A percentile compares a stretch with the other conserved stretches of the same genome.
Conservation (phyloP, 2,113 vertebrate genomes). For the Halcyon malimbica region DNA sequence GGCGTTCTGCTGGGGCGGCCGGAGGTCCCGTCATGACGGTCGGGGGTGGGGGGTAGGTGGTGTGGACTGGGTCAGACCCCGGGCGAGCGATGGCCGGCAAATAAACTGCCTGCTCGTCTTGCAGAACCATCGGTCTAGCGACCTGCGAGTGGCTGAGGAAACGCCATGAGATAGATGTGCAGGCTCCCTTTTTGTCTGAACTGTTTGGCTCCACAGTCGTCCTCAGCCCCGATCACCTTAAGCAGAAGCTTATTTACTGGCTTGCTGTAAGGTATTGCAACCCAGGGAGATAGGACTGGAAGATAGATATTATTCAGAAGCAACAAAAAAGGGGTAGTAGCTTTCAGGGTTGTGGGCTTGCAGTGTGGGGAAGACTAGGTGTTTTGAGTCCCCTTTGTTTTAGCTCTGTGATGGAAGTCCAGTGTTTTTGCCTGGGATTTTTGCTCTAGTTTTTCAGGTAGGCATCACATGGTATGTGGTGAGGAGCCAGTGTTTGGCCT, state of each 20-base stretch:
- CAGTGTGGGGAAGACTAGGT: neutral
- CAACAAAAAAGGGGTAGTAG: neutral
- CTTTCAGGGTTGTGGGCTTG: neutral
- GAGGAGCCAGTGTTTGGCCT: neutral
- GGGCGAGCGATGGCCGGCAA: too few species aligned
- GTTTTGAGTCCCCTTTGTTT: neutral
- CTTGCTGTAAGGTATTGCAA: rapidly evolving
- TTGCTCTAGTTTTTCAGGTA: neutral
- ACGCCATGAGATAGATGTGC: neutral
- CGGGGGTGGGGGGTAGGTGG: too few species aligned
- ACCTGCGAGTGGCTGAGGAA: neutral
- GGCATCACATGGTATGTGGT: neutral
- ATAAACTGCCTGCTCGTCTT: neutral
- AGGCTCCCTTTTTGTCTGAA: neutral
- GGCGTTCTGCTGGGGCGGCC: neutral
- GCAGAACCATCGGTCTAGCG: rapidly evolving
- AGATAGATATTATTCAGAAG: too few species aligned
- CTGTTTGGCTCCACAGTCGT: neutral
- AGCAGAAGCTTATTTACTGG: neutral
- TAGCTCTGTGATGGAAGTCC: rapidly evolving
- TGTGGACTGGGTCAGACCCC: neutral
- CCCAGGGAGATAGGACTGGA: too few species aligned
- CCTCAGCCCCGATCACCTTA: neutral
- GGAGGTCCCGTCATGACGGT: neutral
- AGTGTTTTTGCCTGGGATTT: neutral